Base-by-base conservation (phyloP, 2,113 vertebrate genomes). In the Dryoscopus gambensis region DNA sequence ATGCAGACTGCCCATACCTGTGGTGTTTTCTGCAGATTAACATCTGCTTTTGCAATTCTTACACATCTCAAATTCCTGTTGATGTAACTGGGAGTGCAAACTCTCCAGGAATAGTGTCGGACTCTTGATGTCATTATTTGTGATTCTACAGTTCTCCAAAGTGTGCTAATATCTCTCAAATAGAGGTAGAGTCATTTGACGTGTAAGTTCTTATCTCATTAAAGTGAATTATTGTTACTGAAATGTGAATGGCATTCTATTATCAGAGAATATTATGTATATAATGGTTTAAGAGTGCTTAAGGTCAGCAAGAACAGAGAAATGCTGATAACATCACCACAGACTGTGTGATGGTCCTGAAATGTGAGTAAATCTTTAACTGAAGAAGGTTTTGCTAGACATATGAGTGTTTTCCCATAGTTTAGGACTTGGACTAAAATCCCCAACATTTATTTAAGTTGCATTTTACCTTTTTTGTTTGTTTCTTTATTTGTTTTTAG, bases 1-100 rank as follows among this genome's bases (percentile, higher is more conserved):
- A 94, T 96, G 97, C 94, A 94, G 96, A 94, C 95, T 96, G 93
- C 83, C 87, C 93, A 67, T 96, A 87, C 87, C 94, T 87, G 84
- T 64, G 91, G 76, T 35, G 44, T 87, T 95, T 15, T 10, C 95
- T 46, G 40, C 94, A 97, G 92, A 95, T 97, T 90, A 96, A 79
- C 79, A 91, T 93, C 95, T 94, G 89, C 89, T 97, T 94, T 93
- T 92, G 86, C 90, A 96, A 84, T 93, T 93, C 53, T 84, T 86
- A 39, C 21, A 28, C 83, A 81, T 94, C 83, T 92, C 83, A 53
- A 65, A 92, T 93, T 84, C 69, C 73, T 74, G 0, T 7, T 86
- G 70, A 20, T 89, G 80, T 55, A 74, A 64, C 53, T 20, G 25
- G 57, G 88, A 94, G 60, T 90, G 52, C 60, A 79, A 65, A 84